Base-by-base conservation (phyloP, 1,140 invertebrate species). In the Helicorthomorpha holstii region DNA sequence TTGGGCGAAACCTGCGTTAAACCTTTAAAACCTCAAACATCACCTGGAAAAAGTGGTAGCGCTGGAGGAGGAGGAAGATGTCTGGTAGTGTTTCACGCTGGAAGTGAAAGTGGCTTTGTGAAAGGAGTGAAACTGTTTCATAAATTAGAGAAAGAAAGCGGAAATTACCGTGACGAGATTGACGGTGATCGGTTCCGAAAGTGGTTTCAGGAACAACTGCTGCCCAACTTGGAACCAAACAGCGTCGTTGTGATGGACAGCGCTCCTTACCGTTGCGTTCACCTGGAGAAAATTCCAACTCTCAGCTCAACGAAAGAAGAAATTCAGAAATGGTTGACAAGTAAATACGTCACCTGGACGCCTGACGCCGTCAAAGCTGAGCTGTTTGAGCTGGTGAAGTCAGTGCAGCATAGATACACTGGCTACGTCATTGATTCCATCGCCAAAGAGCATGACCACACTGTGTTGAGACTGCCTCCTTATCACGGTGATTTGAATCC, bases 401-500 rank as follows among this genome's bases (percentile, higher is more conserved):
- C 27, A 49, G 19, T 12, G 12, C 19, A 12, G 38, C 12, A 14
- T 7, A 19, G 10, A 46, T 10, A n/a, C 4, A 46, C 12, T 10
- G 4, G 12, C 19, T 46, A 46, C 12, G 10, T 24, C 12, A 10
- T 12, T 7, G 12, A 46, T 46, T n/a, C n/a, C 4, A 46, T 10
- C 19, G 45, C 10, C 23, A 46, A 46, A 22, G 19, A 7, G 7
- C 19, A 12, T 14, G 58, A 56, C 26, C 48, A 61, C 34, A 49
- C 43, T 27, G 56, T 65, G 21, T 34, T 63, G n/a, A 48, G 63
- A 42, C 48, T 66, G 24, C 65, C 66, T 27, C 64, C 62, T 10
- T 66, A 67, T 54, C 64, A 69, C 53, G 59, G 55, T 44, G 60
- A 68, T 45, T 50, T 65, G 0, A 68, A 68, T 54, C 63, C 65